phyloP scores from a whole-genome alignment of 2,888 invertebrate species.

The Exocentrus adspersus region DNA sequence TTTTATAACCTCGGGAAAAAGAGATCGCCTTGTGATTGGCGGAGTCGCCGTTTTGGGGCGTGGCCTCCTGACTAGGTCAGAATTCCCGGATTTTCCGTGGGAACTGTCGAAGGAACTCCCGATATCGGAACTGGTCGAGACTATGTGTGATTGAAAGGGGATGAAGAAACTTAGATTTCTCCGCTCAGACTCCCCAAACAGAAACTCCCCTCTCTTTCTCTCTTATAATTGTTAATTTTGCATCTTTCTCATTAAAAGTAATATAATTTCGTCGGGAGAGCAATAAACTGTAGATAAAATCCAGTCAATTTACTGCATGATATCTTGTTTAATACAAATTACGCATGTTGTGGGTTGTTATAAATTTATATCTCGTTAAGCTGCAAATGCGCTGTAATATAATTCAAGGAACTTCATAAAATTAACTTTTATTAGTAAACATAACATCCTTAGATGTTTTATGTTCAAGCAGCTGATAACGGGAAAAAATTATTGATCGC shows the following conservation, averaged over 20 bases:
- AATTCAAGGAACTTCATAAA: slow-evolving; percentile 44
- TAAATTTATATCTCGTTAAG: slow-evolving; percentile 38
- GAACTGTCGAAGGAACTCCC: too few species aligned
- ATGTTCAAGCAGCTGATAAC: slow-evolving; percentile 7
- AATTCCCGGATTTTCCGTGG: too few species aligned
- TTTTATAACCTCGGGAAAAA: too few species aligned
- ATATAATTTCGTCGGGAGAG: slow-evolving; percentile 9
- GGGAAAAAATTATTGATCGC: not conserved
- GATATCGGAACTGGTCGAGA: too few species aligned
- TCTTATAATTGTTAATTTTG: slow-evolving; percentile 25
- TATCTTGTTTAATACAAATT: slow-evolving; percentile 28
- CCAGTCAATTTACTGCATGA: slow-evolving; percentile 29
- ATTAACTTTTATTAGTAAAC: slow-evolving; percentile 38
- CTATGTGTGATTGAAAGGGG: too few species aligned
- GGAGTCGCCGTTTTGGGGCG: too few species aligned
- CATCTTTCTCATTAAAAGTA: slow-evolving; percentile 24
- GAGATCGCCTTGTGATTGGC: too few species aligned
- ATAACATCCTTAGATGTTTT: not conserved
- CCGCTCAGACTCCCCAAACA: not conserved
- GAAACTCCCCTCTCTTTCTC: slow-evolving; percentile 12
- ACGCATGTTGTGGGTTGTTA: slow-evolving; percentile 32
- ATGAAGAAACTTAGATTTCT: not conserved
- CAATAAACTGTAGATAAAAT: slow-evolving; percentile 30
- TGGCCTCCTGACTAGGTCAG: too few species aligned
- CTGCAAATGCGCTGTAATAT: slow-evolving; percentile 31